These are phyloP conservation scores for Diaperis boleti DNA, from an alignment of 2,888 invertebrate genomes.

Conservation along the genomic window DNA sequence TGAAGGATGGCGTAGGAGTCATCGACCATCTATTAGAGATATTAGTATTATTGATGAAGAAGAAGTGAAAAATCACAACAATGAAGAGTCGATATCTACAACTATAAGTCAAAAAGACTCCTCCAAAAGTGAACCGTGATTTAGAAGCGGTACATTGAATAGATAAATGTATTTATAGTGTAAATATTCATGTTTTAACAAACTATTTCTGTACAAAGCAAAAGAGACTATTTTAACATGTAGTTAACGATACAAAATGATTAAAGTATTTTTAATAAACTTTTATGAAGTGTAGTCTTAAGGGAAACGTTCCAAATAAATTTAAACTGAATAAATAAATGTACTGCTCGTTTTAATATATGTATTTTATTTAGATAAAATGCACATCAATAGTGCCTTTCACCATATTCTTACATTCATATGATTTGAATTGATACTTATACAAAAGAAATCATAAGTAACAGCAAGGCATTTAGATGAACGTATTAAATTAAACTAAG, in stretches of 20 bases:
- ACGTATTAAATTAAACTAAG: slow-evolving; percentile 43
- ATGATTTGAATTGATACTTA: slow-evolving; percentile 41
- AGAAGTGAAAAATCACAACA: slow-evolving; percentile 67
- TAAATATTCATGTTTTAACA: slow-evolving; percentile 29
- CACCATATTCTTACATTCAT: slow-evolving; percentile 53
- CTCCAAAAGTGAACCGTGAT: slow-evolving; percentile 8
- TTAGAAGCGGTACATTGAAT: slow-evolving; percentile 11
- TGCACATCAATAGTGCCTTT: slow-evolving; percentile 56
- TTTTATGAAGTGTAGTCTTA: background rate
- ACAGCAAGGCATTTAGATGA: slow-evolving; percentile 57
- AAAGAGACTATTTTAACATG: slow-evolving; percentile 19
- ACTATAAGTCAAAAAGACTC: slow-evolving; percentile 36
- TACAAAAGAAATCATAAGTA: slow-evolving; percentile 44
- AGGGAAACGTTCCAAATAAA: slow-evolving; percentile 5
- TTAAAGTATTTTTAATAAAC: slow-evolving; percentile 3
- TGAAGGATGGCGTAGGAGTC: slow-evolving; percentile 85
- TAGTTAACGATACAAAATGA: background rate
- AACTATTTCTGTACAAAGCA: slow-evolving; percentile 12
- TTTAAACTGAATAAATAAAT: too few relatives aligned
- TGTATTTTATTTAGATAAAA: slow-evolving; percentile 54
- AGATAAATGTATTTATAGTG: slow-evolving; percentile 22
- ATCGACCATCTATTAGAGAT: slow-evolving; percentile 86
- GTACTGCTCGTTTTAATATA: slow-evolving; percentile 30
- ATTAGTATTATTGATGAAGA: slow-evolving; percentile 90
- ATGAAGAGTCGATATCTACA: slow-evolving; percentile 33